phyloP scores from a whole-genome alignment of 1,140 invertebrate species.

The Pomacea maculata region DNA sequence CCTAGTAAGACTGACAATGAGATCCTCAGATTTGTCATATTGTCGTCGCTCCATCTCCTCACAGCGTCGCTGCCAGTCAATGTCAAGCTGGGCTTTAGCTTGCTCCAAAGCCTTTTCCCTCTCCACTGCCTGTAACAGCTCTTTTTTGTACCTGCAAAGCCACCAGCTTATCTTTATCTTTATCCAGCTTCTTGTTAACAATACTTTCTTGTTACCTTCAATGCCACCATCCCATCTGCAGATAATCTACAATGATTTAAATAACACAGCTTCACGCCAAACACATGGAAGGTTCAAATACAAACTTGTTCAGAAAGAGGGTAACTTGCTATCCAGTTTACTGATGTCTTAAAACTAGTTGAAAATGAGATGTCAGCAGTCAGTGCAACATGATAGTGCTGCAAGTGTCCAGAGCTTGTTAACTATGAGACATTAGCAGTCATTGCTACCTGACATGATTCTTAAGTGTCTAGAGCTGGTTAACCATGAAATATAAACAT shows the following conservation, averaged over 20 bases:
- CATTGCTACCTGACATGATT: too few relatives aligned
- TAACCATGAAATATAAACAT: too few relatives aligned
- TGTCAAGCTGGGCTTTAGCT: conserved; percentile 55
- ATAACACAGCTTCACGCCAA: neutral
- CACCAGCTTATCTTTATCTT: neutral
- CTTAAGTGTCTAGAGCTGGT: too few relatives aligned
- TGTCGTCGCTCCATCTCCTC: conserved; percentile 55
- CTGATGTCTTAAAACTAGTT: too few relatives aligned
- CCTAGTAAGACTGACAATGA: conserved; percentile 56
- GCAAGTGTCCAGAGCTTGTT: too few relatives aligned
- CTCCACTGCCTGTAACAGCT: conserved; percentile 52
- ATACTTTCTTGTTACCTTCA: conserved; percentile 55
- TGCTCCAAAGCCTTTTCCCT: conserved; percentile 53
- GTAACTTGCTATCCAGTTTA: too few relatives aligned
- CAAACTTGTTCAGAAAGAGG: too few relatives aligned
- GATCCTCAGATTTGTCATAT: conserved; percentile 59
- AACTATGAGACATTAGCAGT: too few relatives aligned
- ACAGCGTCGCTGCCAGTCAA: conserved; percentile 62
- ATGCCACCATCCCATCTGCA: neutral
- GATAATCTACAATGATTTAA: neutral
- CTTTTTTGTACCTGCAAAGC: conserved; percentile 55
- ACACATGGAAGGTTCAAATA: neutral
- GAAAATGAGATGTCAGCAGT: too few relatives aligned
- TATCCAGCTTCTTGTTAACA: too few relatives aligned
- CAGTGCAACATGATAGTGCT: too few relatives aligned